Percentiles rank a stretch among this genome's conserved stretches.
Conservation (phyloP, 2,797 vertebrate genomes). For the Sardinella longiceps region DNA sequence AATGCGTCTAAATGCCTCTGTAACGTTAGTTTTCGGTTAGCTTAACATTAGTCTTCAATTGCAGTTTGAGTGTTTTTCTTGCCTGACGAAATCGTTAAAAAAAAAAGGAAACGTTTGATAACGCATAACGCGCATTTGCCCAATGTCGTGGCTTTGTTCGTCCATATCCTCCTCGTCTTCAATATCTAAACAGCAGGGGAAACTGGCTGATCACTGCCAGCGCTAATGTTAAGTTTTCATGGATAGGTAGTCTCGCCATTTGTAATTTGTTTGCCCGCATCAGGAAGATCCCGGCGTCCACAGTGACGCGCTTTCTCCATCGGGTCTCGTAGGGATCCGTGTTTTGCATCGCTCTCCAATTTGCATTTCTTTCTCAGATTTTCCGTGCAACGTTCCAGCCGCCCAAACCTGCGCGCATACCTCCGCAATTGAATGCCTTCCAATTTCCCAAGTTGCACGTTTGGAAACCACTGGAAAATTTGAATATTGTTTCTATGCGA, state of each 20-base stretch:
- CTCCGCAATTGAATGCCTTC: conserved; percentile 56
- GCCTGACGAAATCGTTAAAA: conserved; percentile 7
- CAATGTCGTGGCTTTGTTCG: neutral
- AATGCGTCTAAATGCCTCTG: neutral
- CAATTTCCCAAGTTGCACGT: conserved; percentile 59
- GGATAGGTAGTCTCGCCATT: conserved; percentile 18
- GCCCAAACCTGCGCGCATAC: conserved; percentile 61
- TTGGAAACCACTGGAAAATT: conserved; percentile 56
- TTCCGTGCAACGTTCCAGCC: conserved; percentile 69
- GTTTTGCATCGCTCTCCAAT: conserved; percentile 77
- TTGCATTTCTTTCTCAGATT: conserved; percentile 77
- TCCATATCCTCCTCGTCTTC: neutral
- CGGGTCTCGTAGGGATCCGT: conserved; percentile 71
- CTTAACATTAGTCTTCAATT: neutral
- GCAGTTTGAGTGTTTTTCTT: neutral
- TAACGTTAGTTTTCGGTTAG: too few relatives aligned
- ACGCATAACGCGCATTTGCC: neutral
- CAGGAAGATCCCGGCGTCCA: conserved; percentile 51
- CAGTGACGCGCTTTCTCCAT: conserved; percentile 59
- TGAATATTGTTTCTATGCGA: conserved; percentile 54
- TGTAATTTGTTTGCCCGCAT: conserved; percentile 21
- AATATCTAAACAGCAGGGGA: neutral
- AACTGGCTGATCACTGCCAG: neutral
- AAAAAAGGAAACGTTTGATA: neutral
- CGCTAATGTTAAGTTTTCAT: neutral